phyloP scores from a whole-genome alignment of 1,140 invertebrate species.

The Drosophila pandora region DNA sequence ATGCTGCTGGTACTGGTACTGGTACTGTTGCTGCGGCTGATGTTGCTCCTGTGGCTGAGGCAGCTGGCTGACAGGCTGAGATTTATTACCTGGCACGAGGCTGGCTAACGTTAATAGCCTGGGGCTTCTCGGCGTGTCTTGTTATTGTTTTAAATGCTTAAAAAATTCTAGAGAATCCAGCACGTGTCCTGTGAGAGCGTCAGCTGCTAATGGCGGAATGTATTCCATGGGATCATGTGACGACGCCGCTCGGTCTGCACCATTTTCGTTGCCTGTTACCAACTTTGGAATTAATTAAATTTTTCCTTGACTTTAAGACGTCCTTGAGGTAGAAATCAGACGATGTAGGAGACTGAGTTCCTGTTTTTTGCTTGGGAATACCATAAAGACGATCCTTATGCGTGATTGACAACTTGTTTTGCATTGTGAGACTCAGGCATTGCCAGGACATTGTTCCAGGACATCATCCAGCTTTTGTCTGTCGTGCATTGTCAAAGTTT shows the following conservation, averaged over 20 bases:
- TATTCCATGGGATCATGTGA: constrained; percentile 52
- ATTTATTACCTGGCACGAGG: constrained; percentile 65
- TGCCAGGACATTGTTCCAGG: constrained; percentile 21
- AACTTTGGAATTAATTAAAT: constrained; percentile 61
- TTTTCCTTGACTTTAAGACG: constrained; percentile 59
- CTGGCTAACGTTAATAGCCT: constrained; percentile 63
- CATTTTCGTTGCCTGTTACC: constrained; percentile 1
- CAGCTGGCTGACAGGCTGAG: constrained; percentile 66
- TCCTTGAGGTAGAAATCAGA: constrained; percentile 44
- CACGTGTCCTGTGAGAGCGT: constrained; percentile 38
- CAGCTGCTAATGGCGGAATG: constrained; percentile 62
- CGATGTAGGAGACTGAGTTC: not conserved
- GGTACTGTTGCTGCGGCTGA: constrained; percentile 6
- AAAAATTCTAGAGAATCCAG: constrained; percentile 54
- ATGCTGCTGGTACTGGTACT: not conserved
- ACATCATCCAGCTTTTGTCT: constrained; percentile 43
- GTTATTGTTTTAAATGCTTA: constrained; percentile 65
- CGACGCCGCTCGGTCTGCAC: constrained; percentile 17
- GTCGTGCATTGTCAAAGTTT: constrained; percentile 53
- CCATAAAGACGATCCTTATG: constrained; percentile 23
- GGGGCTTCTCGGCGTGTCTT: constrained; percentile 40
- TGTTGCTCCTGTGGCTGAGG: constrained; percentile 24
- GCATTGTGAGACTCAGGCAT: constrained; percentile 3
- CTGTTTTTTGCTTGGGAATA: not conserved
- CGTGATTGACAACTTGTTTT: constrained; percentile 63